Base-by-base conservation (phyloP, 2,113 vertebrate species). In the Daphoenositta chrysoptera region DNA sequence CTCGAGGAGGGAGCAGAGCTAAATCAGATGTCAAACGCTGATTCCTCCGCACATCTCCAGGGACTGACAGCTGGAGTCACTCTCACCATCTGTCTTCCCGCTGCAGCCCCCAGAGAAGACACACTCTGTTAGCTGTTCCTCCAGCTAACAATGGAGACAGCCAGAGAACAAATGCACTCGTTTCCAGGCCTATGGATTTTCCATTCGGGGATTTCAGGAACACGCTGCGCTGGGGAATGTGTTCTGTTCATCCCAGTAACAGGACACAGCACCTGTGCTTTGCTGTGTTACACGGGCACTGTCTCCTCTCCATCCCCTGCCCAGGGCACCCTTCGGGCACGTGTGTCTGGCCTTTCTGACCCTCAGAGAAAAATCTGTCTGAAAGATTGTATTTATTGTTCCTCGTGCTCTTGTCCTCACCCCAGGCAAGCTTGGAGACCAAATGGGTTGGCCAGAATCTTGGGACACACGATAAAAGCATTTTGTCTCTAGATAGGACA, bases 21-120 rank as follows among this genome's bases (percentile, higher is more conserved):
- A 73, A 94, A 91, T 93, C 96, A 77, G 87, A 68, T 65, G 91
- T 83, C 89, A 97, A 76, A 87, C 45, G 47, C 63, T 45, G 89
- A 95, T 93, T 94, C 81, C 71, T 91, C 47, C 9, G 6, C 60
- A 15, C 56, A 10, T 94, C 95, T 90, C 60, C 44, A 26, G 91
- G 77, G 94, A 58, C 81, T 80, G 95, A 83, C 92, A 87, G 35
- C 83, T 22, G 39, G 48, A 87, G 95, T 66, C 77, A 63, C 83
- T 95, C 82, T 89, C 61, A 47, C 84, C 93, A 95, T 96, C 94
- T 90, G 75, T 85, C 94, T 90, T 73, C 66, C 63, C 1, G 0
- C 81, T 23, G 39, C 87, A 66, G 81, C 81, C 87, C 83, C 86
- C 19, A 44, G 87, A 82, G 92, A 93, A 76, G 94, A 54, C 1